These are phyloP conservation scores for Eulimnadia texana DNA, from an alignment of 1,140 invertebrate species.

Conservation along the genomic window DNA sequence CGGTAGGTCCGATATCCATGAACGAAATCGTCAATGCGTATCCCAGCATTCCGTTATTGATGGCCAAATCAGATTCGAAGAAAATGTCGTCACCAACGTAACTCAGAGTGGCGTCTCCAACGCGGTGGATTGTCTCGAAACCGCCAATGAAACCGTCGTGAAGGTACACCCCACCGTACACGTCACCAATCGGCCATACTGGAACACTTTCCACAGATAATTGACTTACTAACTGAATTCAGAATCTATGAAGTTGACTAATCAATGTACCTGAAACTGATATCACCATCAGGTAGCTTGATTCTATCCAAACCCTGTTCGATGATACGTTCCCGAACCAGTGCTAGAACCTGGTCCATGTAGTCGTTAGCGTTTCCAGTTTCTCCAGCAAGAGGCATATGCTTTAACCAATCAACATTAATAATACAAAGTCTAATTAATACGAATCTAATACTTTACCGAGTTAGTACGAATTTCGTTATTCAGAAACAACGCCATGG, in stretches of 20 bases:
- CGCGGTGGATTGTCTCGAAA: constrained; percentile 4
- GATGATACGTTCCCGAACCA: constrained; percentile 3
- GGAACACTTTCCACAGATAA: too few relatives aligned
- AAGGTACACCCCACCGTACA: neutral
- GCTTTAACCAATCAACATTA: neutral
- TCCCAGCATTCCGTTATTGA: neutral
- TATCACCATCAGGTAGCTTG: constrained; percentile 2
- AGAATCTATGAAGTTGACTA: neutral
- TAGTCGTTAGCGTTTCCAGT: constrained; percentile 5
- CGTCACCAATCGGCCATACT: neutral
- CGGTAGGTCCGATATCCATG: constrained; percentile 15
- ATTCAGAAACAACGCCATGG: too few relatives aligned
- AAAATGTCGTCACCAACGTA: neutral
- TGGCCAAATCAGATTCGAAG: constrained; percentile 5
- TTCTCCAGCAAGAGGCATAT: neutral
- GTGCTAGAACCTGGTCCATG: constrained; percentile 2
- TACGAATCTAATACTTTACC: too few relatives aligned
- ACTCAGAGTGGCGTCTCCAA: constrained; percentile 2
- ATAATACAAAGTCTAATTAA: too few relatives aligned
- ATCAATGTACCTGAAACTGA: constrained; percentile 3
- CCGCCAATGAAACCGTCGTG: constrained; percentile 2
- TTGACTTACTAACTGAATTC: too few relatives aligned
- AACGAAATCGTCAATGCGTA: constrained; percentile 9
- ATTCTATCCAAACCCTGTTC: neutral
- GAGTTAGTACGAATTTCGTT: too few relatives aligned